These are phyloP conservation scores for Epirrhoe tristata DNA, from an alignment of 2,888 invertebrate genomes.

Conservation along the genomic window DNA sequence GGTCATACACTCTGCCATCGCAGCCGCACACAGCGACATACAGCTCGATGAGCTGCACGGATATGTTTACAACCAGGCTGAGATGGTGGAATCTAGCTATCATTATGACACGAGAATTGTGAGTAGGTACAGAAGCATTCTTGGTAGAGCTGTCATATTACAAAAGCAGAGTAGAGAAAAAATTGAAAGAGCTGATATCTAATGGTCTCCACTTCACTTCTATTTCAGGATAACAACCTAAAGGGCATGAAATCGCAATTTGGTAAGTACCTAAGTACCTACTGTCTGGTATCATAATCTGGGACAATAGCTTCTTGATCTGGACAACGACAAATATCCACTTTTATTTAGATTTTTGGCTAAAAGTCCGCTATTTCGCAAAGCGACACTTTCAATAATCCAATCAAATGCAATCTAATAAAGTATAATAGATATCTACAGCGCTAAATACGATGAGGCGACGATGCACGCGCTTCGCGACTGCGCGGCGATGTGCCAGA, in stretches of 20 bases:
- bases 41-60: slow-evolving; percentile 63
- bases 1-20: slow-evolving; percentile 55
- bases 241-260: slow-evolving; percentile 48
- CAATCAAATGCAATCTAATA: too few species aligned
- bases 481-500: slow-evolving; percentile 64
- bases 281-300: not conserved
- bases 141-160: too few species aligned
- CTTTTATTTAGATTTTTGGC: too few species aligned
- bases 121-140: slow-evolving; percentile 11
- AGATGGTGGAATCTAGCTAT: slow-evolving; percentile 59
- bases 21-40: slow-evolving; percentile 48
- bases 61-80: slow-evolving; percentile 64
- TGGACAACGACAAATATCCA: not conserved
- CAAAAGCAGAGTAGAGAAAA: too few species aligned
- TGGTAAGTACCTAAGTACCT: slow-evolving; percentile 48
- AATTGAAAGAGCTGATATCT: too few species aligned
- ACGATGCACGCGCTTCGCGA: slow-evolving; percentile 63
- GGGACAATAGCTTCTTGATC: not conserved
- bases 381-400: too few species aligned
- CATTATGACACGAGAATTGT: slow-evolving; percentile 67
- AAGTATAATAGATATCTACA: slow-evolving; percentile 64
- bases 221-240: slow-evolving; percentile 50
- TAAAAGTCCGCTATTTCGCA: too few species aligned
- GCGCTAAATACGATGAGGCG: slow-evolving; percentile 54
- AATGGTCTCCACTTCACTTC: not conserved